Evolutionary conservation across 23 tunicate species (phyloP).

Genomic region (Ascidia mentula): DNA sequence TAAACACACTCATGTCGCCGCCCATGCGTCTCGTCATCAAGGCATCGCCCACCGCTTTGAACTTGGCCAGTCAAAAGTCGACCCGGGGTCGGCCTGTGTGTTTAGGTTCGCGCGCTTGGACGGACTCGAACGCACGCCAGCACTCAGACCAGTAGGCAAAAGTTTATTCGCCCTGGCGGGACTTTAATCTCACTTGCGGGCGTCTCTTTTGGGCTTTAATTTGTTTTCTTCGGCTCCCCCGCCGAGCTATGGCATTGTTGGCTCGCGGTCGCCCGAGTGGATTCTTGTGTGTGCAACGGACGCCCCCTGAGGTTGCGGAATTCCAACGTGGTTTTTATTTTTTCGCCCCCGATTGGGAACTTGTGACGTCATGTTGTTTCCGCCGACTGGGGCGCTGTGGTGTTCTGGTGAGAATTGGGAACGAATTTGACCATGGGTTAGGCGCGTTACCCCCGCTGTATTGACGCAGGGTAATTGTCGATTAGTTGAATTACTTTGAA

Average conservation of each 20-base stretch:
- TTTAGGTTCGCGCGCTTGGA: not conserved
- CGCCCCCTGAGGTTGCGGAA: not conserved
- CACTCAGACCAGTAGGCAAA: no score
- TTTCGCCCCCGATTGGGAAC: not conserved
- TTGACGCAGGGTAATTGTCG: no score
- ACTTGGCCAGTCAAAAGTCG: not conserved
- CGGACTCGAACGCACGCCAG: not conserved
- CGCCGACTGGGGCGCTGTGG: no score
- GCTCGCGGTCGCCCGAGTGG: not conserved
- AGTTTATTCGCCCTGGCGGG: not conserved
- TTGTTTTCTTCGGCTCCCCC: not conserved
- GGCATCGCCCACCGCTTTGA: not conserved
- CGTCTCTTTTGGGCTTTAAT: not conserved
- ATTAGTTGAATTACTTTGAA: no score
- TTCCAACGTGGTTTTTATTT: not conserved
- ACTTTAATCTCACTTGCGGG: not conserved
- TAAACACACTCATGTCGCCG: not conserved
- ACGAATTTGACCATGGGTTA: no score
- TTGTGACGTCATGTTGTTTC: not conserved
- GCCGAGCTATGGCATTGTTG: conserved; percentile 1
- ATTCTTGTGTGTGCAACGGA: not conserved
- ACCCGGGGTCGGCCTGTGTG: not conserved
- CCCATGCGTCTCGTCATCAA: not conserved
- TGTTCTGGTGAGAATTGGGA: no score
- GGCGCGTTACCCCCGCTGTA: no score